Percentiles rank a stretch among this genome's conserved stretches.
Conservation (phyloP, 2,888 invertebrate genomes). For the Agrochola lychnidis region DNA sequence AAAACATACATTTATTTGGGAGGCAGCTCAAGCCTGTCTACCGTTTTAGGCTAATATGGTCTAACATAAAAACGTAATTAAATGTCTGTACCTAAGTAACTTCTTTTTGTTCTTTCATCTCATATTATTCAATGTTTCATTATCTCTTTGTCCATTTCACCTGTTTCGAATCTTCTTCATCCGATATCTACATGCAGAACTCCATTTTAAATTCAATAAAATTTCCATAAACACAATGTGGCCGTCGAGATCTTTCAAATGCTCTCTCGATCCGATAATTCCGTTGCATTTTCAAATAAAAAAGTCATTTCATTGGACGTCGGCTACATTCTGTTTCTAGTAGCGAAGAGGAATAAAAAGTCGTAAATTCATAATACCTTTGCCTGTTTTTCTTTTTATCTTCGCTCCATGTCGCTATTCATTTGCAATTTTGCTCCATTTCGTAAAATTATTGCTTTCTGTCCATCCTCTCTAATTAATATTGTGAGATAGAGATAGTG, state of each 20-base stretch:
- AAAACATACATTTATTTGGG: not conserved
- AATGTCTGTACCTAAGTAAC: not conserved
- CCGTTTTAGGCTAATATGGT: not conserved
- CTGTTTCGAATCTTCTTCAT: slow-evolving; percentile 3
- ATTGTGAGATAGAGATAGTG: not conserved
- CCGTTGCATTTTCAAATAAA: slow-evolving; percentile 49
- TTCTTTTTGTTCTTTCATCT: not conserved
- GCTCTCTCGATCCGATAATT: slow-evolving; percentile 51
- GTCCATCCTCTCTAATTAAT: slow-evolving; percentile 12
- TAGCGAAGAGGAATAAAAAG: slow-evolving; percentile 43
- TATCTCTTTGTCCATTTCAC: slow-evolving; percentile 19
- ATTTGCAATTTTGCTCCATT: slow-evolving; percentile 57
- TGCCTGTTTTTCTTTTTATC: slow-evolving; percentile 38
- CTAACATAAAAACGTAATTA: not conserved
- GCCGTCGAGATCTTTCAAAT: slow-evolving; percentile 54
- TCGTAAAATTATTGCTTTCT: slow-evolving; percentile 32
- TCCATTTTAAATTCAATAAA: slow-evolving; percentile 47
- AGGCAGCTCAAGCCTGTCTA: not conserved
- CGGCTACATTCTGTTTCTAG: slow-evolving; percentile 37
- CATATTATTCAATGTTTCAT: slow-evolving; percentile 11
- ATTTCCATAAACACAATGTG: slow-evolving; percentile 48
- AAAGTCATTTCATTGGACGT: slow-evolving; percentile 23
- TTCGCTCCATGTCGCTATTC: slow-evolving; percentile 30
- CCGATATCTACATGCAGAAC: slow-evolving; percentile 16
- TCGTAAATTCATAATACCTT: slow-evolving; percentile 33